Evolutionary conservation across 2,888 invertebrate species (phyloP), one percentile per base, ranked within the genome.

Genomic region (Drosophila pegasa): DNA sequence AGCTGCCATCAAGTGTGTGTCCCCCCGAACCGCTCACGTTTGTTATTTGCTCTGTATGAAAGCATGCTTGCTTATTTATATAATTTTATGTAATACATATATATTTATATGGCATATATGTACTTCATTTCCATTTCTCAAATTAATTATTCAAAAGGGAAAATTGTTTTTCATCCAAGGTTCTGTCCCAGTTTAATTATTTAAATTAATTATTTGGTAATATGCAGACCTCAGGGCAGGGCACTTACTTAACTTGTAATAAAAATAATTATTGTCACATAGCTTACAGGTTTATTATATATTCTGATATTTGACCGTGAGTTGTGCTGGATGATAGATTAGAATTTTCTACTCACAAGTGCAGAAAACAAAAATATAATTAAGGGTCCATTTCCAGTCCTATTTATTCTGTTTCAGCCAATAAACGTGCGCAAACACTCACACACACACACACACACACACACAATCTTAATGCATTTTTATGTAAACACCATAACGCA

Each of bases 401-500:
- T 54, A 54, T 61, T 38, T 40, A 20, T 27, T 22, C 31, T 14
- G 9, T 33, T 31, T 18, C 6, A 16, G 31, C 8, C 14, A 56
- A 18, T 43, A 43, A 27, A 27, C 25, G 4, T 43, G 9, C 55
- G 54, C 60, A 50, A 6, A 38, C 57, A 9, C 33, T 27, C 22
- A 9, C 33, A 33, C 22, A 43, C 35, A 60, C 59, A 63, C 62
- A 47, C 12, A 35, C 60, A 61, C 62, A 47, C 14, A 9, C 38
- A 25, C 20, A 35, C 41, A 61, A 75, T 55, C 61, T 57, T 58
- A 57, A 56, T 75, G 58, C 65, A 61, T 61, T 52, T 59, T 71
- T 54, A 71, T 75, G 72, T 64, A 72, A 82, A 77, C 71, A 70
- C 63, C 61, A 70, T 66, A 45, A 59, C 80, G 65, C 66, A 82